Conservation (phyloP, 2,797 vertebrate species). For the Arrhamphus sclerolepis region DNA sequence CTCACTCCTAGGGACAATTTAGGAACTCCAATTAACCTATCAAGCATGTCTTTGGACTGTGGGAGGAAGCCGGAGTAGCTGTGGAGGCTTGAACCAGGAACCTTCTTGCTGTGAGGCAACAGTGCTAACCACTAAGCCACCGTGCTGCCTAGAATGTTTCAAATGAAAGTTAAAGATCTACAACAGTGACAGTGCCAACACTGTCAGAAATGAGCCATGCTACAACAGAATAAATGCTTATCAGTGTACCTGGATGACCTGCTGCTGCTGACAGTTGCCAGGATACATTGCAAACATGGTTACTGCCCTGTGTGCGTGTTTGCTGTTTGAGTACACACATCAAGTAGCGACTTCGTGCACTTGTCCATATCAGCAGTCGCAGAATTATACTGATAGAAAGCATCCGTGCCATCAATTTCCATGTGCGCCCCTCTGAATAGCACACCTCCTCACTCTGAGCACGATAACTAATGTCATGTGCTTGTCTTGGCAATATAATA, state of each 20-base stretch:
- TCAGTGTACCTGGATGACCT: constrained; percentile 25
- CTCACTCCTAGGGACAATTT: no score
- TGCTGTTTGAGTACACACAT: constrained; percentile 18
- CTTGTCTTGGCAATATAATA: not conserved
- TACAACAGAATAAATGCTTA: constrained; percentile 13
- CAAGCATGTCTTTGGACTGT: no score
- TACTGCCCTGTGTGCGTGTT: constrained; percentile 13
- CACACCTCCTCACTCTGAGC: not conserved
- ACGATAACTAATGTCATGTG: constrained; percentile 15
- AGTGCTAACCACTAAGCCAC: no score
- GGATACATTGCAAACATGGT: constrained; percentile 32
- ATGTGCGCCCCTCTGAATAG: not conserved
- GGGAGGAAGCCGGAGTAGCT: no score
- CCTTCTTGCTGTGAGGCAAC: no score
- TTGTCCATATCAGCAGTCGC: constrained; percentile 46
- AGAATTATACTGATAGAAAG: constrained; percentile 13
- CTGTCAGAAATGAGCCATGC: constrained; percentile 17
- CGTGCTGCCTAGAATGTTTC: constrained; percentile 2
- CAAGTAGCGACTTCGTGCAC: constrained; percentile 12
- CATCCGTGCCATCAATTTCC: constrained; percentile 16
- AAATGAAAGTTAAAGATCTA: constrained; percentile 1
- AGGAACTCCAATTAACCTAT: no score
- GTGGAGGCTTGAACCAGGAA: no score
- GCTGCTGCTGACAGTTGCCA: constrained; percentile 37
- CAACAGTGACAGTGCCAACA: constrained; percentile 7